Conservation (phyloP, 2,888 invertebrate genomes). For the Dorcus hopei region DNA sequence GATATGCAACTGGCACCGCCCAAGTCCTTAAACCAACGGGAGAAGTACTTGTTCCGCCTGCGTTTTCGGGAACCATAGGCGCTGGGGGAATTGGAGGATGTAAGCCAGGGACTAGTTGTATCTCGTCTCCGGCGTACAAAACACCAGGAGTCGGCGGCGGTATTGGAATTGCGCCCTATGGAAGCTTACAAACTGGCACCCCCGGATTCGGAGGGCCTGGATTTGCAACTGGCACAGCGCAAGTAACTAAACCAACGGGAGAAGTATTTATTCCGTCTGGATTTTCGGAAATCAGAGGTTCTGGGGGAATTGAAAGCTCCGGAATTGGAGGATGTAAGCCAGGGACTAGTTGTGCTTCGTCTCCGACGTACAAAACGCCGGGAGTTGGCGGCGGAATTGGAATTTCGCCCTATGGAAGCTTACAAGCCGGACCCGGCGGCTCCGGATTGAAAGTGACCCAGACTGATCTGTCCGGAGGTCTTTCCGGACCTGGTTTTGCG, state of each 20-base stretch:
- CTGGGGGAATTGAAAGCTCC: not conserved
- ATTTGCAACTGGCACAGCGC: not conserved
- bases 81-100: not conserved
- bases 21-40: not conserved
- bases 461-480: not conserved
- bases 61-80: not conserved
- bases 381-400: conserved; percentile 4
- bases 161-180: not conserved
- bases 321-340: not conserved
- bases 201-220: not conserved
- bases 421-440: not conserved
- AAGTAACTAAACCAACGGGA: not conserved
- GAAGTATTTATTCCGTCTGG: not conserved
- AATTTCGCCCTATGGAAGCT: not conserved
- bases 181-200: not conserved
- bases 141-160: not conserved
- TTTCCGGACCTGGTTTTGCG: conserved; percentile 4
- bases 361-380: too few species aligned
- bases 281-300: not conserved
- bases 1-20: not conserved
- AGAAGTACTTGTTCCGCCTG: not conserved
- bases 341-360: not conserved
- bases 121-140: not conserved
- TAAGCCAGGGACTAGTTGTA: too few species aligned
- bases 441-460: not conserved